Evolutionary conservation across 2,797 vertebrate species (phyloP).

Genomic region (Melanotaenia nigrans): DNA sequence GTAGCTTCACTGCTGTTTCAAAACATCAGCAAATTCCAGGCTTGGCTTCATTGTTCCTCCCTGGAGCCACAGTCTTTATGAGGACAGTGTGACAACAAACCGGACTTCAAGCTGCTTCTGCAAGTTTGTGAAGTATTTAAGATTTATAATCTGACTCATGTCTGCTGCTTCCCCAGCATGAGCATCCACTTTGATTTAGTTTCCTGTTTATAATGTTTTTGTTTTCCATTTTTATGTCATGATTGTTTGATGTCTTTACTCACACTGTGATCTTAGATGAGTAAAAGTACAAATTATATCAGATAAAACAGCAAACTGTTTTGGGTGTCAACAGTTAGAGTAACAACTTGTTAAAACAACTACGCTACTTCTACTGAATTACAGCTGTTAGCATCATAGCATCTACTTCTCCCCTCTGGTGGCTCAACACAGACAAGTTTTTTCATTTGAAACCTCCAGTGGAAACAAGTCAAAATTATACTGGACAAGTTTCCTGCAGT

Average conservation of each 20-base stretch:
- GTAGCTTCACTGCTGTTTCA: neutral
- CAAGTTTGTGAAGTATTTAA: neutral
- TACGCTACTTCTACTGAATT: too few relatives aligned
- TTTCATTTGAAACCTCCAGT: too few relatives aligned
- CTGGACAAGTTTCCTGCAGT: too few relatives aligned
- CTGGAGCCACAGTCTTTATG: neutral
- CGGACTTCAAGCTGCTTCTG: neutral
- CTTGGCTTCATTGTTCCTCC: constrained; percentile 3
- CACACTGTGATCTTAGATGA: neutral
- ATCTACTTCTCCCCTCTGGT: too few relatives aligned
- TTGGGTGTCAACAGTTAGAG: too few relatives aligned
- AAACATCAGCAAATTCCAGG: constrained; percentile 7
- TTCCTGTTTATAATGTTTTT: neutral
- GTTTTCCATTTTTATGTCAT: neutral
- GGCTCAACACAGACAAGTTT: too few relatives aligned
- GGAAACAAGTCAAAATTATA: too few relatives aligned
- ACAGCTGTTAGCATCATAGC: too few relatives aligned
- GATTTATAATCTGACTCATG: neutral
- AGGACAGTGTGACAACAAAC: neutral
- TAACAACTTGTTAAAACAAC: too few relatives aligned
- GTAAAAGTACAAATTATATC: neutral
- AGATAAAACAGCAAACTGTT: too few relatives aligned
- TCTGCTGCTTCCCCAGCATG: too few relatives aligned
- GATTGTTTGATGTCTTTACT: too few relatives aligned
- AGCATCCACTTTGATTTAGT: neutral